Base-by-base conservation (phyloP, 1,140 invertebrate genomes). In the Hypothenemus hampei region DNA sequence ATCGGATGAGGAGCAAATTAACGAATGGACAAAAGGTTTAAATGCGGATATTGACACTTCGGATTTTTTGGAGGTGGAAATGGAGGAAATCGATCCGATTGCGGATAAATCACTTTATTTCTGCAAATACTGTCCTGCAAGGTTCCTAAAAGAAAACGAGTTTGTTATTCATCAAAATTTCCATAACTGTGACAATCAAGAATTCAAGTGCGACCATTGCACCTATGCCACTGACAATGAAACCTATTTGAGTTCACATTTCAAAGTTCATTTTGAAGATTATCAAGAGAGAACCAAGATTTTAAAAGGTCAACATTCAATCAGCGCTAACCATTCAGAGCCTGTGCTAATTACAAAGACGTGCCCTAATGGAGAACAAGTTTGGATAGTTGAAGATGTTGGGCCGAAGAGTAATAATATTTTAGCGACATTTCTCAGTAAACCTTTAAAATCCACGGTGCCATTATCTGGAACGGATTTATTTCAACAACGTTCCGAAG, bases 271-370 rank as follows among this genome's bases (percentile, higher is more conserved):
- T 68, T 82, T 84, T 3, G 76, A 81, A 4, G 86, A 91, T 61
- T 93, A 93, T 70, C 82, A 91, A 70, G 81, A 87, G 35, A 81
- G 85, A 63, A 89, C 86, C 2, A 82, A 81, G 65, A 77, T 81
- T 57, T 70, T 92, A 20, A 76, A 85, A 46, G 76, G 78, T n/a
- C 72, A 82, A 19, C 83, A 88, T 57, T 75, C 75, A 11, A 76
- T 78, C 31, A 81, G 84, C 55, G 67, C 78, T 1, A 71, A 79
- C 23, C 77, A 84, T 65, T 78, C 78, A 26, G 78, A 80, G 33
- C 86, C 85, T 3, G 73, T 77, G 50, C 70, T 85, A 13, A 31
- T 11, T 8, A 13, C 26, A 13, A 31, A 31, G 13, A 13, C 10
- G 1, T 31, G 8, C 13, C 16, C 36, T 8, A 35, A 47, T 19